Evolutionary conservation across 2,888 invertebrate genomes (phyloP).

Genomic region (Drosophila longiperda): DNA sequence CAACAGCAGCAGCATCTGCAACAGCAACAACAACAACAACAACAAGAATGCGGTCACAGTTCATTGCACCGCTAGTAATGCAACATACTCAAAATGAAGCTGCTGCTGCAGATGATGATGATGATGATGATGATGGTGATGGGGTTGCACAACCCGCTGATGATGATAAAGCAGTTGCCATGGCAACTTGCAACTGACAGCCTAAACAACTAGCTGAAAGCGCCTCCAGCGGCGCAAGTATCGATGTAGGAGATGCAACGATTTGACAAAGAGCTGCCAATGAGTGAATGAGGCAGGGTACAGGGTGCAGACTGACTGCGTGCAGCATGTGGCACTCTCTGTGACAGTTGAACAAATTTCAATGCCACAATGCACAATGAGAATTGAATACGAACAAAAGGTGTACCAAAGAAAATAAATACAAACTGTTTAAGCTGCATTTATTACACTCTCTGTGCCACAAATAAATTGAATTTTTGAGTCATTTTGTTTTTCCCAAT

Average conservation of each 20-base stretch:
- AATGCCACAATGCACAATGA: slow-evolving; percentile 14
- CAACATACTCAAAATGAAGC: slow-evolving; percentile 45
- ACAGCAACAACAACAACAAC: slow-evolving; percentile 24
- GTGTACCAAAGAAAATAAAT: not conserved
- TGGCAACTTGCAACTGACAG: slow-evolving; percentile 37
- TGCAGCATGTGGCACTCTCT: not conserved
- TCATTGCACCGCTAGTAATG: slow-evolving; percentile 70
- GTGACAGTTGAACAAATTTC: slow-evolving; percentile 10
- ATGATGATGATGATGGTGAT: slow-evolving; percentile 30
- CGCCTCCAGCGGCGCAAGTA: slow-evolving; percentile 52
- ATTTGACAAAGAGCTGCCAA: slow-evolving; percentile 17
- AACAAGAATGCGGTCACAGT: slow-evolving; percentile 71
- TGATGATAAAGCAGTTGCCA: slow-evolving; percentile 28
- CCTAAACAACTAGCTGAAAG: slow-evolving; percentile 14
- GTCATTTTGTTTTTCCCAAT: not conserved
- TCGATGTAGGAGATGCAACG: slow-evolving; percentile 31
- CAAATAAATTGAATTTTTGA: not conserved
- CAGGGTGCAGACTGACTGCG: not conserved
- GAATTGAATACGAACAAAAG: not conserved
- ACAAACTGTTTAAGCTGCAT: not conserved
- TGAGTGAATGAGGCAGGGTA: not conserved
- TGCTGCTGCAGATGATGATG: slow-evolving; percentile 33
- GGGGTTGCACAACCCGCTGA: not conserved
- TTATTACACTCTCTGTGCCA: not conserved
- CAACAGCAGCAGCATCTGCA: slow-evolving; percentile 28